Percentiles rank a stretch among this genome's conserved stretches.
phyloP scores from a whole-genome alignment of 2,797 vertebrate genomes.

The Lepus townsendii region DNA sequence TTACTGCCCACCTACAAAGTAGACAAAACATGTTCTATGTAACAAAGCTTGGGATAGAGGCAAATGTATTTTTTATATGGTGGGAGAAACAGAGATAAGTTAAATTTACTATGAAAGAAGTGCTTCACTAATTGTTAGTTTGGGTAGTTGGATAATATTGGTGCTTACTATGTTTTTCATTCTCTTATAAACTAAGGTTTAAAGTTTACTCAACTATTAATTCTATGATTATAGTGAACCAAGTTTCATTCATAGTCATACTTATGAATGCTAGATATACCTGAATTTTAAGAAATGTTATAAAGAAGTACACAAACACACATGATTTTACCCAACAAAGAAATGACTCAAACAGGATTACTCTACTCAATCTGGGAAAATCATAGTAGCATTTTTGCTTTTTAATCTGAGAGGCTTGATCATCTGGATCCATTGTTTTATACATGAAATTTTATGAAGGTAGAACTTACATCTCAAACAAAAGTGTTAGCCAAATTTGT shows the following conservation, averaged over 20 bases:
- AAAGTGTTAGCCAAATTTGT: constrained; percentile 4
- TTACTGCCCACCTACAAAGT: not conserved
- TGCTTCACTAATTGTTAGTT: not conserved
- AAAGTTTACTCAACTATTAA: not conserved
- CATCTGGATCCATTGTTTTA: not conserved
- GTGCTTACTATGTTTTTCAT: not conserved
- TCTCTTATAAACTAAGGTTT: not conserved
- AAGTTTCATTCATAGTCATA: not conserved
- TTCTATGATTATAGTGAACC: not conserved
- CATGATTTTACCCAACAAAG: not conserved
- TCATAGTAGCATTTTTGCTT: not conserved
- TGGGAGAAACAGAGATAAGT: not conserved
- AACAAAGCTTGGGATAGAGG: not conserved
- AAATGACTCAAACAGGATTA: not conserved
- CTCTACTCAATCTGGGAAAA: not conserved
- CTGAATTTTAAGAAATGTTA: not conserved
- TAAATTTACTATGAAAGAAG: constrained; percentile 37
- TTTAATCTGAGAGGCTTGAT: not conserved
- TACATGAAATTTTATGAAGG: not conserved
- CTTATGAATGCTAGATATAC: not conserved
- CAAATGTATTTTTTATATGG: not conserved
- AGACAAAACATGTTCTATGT: not conserved
- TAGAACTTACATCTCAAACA: not conserved
- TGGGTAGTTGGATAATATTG: not conserved
- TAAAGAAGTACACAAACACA: not conserved